Base-by-base conservation (phyloP, 2,797 vertebrate genomes). In the Thalassophryne amazonica region DNA sequence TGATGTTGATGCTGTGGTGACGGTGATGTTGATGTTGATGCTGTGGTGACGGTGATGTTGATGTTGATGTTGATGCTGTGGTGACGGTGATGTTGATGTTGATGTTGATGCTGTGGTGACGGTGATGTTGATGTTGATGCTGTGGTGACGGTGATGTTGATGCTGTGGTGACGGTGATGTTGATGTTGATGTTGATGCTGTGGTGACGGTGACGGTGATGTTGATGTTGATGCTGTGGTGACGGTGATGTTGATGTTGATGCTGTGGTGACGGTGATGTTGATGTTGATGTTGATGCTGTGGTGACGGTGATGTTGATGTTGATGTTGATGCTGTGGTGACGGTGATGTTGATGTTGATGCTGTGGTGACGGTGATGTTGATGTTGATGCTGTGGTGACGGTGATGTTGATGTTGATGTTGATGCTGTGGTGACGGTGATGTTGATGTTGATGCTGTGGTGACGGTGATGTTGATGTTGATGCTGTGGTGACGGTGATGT, bases 191-290 rank as follows among this genome's bases (percentile, higher is more conserved):
- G n/a, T n/a, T n/a, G n/a, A n/a, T n/a, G 61, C 67, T 3, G 53
- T 49, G 63, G 49, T 71, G n/a, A n/a, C 40, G 52, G 70, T 73
- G 70, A 57, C 12, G 22, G 34, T 49, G 4, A 39, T 73, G 52
- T 59, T 60, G 60, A 59, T 38, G 4, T 27, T 16, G 52, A n/a
- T n/a, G n/a, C 62, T 19, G 16, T 20, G 12, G 28, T 27, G 52
- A 46, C 21, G 14, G 41, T 13, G 41, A 30, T 28, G 21, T 24
- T 40, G n/a, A n/a, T n/a, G n/a, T n/a, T n/a, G n/a, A n/a, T n/a
- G 23, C 23, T 40, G 23, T 40, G 22, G 12, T 23, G 22, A 25
- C 22, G 10, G 7, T 15, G 22, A n/a, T n/a, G n/a, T n/a, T n/a
- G n/a, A n/a, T 49, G 4, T 39, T 73, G 52, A 59, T 60, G 60